Evolutionary conservation across 1,140 invertebrate species (phyloP).

Genomic region (Calephelis nemesis): DNA sequence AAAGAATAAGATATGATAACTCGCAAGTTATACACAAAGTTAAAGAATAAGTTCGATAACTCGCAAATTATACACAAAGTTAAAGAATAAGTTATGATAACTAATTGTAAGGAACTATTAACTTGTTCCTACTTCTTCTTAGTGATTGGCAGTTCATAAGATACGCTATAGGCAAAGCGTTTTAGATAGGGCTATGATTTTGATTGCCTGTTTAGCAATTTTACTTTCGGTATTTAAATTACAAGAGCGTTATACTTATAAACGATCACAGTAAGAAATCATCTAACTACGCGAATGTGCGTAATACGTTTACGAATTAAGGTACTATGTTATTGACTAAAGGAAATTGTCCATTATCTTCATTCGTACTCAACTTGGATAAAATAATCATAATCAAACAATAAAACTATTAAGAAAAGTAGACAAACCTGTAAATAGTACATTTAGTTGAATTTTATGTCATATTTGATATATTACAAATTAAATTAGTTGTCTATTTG

Average conservation of each 20-base stretch:
- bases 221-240: conserved; percentile 34
- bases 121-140: not conserved
- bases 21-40: too few relatives aligned
- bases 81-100: too few relatives aligned
- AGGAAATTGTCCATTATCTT: conserved; percentile 25
- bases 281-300: conserved; percentile 75
- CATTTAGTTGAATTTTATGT: not conserved
- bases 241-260: conserved; percentile 53
- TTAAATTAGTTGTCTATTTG: not conserved
- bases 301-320: conserved; percentile 52
- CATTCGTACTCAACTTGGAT: conserved; percentile 4
- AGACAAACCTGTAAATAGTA: not conserved
- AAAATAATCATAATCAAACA: not conserved
- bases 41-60: too few relatives aligned
- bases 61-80: too few relatives aligned
- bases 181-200: not conserved
- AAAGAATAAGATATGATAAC: too few relatives aligned
- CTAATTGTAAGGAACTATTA: too few relatives aligned
- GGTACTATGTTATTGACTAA: conserved; percentile 45
- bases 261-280: conserved; percentile 74
- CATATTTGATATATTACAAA: not conserved
- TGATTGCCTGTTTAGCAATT: not conserved
- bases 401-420: not conserved
- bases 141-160: not conserved
- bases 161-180: not conserved